Evolutionary conservation across 1,140 invertebrate species (phyloP).

Genomic region (Asbolus verrucosus): DNA sequence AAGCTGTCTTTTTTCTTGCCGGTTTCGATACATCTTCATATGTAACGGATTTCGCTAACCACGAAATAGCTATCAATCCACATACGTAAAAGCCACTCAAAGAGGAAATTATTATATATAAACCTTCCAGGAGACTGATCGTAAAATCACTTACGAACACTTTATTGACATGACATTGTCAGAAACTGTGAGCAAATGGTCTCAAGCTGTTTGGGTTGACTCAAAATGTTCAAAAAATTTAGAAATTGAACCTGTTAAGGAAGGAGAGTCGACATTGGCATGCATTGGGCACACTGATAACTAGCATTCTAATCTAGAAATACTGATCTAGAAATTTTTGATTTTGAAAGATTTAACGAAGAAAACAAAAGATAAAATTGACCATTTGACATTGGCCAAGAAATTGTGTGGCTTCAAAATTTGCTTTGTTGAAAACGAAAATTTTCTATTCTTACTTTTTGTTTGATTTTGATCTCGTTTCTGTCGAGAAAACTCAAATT

Average conservation of each 20-base stretch:
- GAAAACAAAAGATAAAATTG: slow-evolving; percentile 57
- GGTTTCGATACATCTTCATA: slow-evolving; percentile 63
- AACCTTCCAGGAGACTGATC: background rate
- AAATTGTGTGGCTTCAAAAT: slow-evolving; percentile 68
- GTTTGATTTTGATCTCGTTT: slow-evolving; percentile 48
- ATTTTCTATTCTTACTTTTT: slow-evolving; percentile 49
- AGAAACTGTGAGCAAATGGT: slow-evolving; percentile 23
- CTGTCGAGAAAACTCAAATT: slow-evolving; percentile 48
- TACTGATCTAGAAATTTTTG: too few species aligned
- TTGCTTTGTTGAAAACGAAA: slow-evolving; percentile 53
- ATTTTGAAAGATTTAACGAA: slow-evolving; percentile 63
- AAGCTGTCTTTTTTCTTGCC: slow-evolving; percentile 65
- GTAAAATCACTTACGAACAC: slow-evolving; percentile 48
- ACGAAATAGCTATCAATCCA: slow-evolving; percentile 68
- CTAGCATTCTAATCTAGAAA: slow-evolving; percentile 70
- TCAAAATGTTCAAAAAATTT: slow-evolving; percentile 11
- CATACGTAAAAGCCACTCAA: slow-evolving; percentile 65
- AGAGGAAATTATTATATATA: slow-evolving; percentile 60
- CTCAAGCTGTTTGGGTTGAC: slow-evolving; percentile 7
- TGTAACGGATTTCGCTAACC: slow-evolving; percentile 56
- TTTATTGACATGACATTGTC: slow-evolving; percentile 50
- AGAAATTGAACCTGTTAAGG: background rate
- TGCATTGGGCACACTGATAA: slow-evolving; percentile 64
- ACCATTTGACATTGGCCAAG: slow-evolving; percentile 65
- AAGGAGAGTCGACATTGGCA: slow-evolving; percentile 27